A percentile compares a stretch with the other conserved stretches of the same genome.
Conservation (phyloP, 2,797 vertebrate species). For the Hypotaenidia philippensis region DNA sequence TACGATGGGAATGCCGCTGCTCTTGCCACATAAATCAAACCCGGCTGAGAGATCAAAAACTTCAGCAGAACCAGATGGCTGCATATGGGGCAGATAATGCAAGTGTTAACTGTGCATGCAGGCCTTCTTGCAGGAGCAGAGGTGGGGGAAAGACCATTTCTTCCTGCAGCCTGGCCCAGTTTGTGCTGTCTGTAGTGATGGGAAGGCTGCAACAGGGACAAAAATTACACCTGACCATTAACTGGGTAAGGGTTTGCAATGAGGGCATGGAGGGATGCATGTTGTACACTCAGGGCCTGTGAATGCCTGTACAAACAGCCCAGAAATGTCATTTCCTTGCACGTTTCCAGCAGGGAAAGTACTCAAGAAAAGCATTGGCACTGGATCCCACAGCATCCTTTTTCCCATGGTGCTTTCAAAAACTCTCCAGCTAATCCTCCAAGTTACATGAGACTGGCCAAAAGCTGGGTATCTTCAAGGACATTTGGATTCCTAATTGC, state of each 20-base stretch:
- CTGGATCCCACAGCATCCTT: not conserved
- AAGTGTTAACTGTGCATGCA: not conserved
- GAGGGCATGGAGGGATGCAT: accelerated
- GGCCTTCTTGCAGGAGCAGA: not conserved
- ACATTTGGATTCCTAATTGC: not conserved
- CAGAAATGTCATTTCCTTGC: not conserved
- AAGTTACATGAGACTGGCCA: not conserved
- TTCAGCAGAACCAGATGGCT: slow-evolving; percentile 74
- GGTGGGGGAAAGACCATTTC: not conserved
- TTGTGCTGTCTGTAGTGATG: not conserved
- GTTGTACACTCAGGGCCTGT: not conserved
- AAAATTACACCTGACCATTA: accelerated
- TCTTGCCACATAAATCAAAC: slow-evolving; percentile 64
- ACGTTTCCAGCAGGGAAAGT: not conserved
- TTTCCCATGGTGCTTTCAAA: not conserved
- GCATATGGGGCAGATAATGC: slow-evolving; percentile 37
- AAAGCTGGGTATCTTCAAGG: not conserved
- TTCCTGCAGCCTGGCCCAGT: not conserved
- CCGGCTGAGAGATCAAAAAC: slow-evolving; percentile 58
- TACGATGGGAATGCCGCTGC: not conserved
- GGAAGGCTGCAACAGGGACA: not conserved
- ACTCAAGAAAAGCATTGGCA: not conserved
- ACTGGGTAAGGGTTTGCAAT: not conserved
- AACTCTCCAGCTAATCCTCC: not conserved
- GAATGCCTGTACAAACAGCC: not conserved